These are phyloP conservation scores for Zophobas atratus DNA, from an alignment of 1,140 invertebrate genomes.

Conservation along the genomic window DNA sequence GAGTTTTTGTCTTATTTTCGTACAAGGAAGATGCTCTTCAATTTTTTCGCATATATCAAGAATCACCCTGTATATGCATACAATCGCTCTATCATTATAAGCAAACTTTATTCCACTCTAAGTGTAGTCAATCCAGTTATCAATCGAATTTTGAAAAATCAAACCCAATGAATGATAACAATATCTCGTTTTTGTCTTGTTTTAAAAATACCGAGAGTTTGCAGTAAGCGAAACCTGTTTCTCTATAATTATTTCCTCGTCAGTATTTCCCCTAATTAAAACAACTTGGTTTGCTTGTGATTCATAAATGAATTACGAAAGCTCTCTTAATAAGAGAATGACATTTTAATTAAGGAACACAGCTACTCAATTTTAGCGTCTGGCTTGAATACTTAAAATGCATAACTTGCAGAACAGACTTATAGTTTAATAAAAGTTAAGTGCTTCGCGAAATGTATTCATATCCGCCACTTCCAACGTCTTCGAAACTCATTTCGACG, in stretches of 20 bases:
- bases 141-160: too few species aligned
- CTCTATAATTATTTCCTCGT: neutral
- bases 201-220: too few species aligned
- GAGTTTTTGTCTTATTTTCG: too few species aligned
- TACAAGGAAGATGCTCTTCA: too few species aligned
- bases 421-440: conserved; percentile 40
- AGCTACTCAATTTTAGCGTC: conserved; percentile 28
- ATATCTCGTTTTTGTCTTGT: too few species aligned
- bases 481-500: neutral
- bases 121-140: too few species aligned
- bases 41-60: too few species aligned
- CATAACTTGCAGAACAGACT: conserved; percentile 24
- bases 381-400: conserved; percentile 32
- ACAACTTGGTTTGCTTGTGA: conserved; percentile 9
- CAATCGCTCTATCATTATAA: too few species aligned
- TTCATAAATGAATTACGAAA: conserved; percentile 29
- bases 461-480: neutral
- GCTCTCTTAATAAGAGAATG: conserved; percentile 35
- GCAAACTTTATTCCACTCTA: too few species aligned
- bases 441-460: conserved; percentile 14
- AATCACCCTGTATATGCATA: too few species aligned
- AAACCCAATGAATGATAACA: too few species aligned
- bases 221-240: too few species aligned
- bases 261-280: conserved; percentile 18
- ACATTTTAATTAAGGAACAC: conserved; percentile 38